Base-by-base conservation (phyloP, 2,888 invertebrate genomes). In the Metacarcinus magister region DNA sequence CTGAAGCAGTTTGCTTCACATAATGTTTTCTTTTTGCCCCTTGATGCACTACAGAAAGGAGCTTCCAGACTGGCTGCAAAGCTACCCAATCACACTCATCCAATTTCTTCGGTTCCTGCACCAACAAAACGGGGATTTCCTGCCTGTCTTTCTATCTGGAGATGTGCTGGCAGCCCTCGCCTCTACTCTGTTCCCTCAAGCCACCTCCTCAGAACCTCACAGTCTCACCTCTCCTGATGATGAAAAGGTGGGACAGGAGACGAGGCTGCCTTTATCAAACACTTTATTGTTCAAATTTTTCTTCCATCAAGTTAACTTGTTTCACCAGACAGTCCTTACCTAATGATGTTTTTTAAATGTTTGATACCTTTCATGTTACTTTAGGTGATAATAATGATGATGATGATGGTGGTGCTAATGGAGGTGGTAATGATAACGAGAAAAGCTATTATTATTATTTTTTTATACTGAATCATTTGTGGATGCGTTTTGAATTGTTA, bases 81-180 rank as follows among this genome's bases (percentile, higher is more conserved):
- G 98, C 94, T 98, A 98, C 97, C 98, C 98, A 2, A 97, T 98
- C 46, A 97, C 98, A 2, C 97, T 98, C 96, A 97, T 98, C 95
- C 98, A 99, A 98, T 99, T 99, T 97, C 98, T 99, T 82, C 99
- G 99, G 97, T 99, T 99, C 97, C 98, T 99, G 28, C 99, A 99
- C 98, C 99, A 99, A 97, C 99, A 99, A 97, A 98, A 99, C 97
- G 98, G 99, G 0, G 99, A 99, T 97, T 99, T 99, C 97, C 98
- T 99, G 98, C 98, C 98, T 13, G 98, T 99, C 23, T 99, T 99
- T 98, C 99, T 99, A 98, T 98, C 98, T 0, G 98, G 98, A 0
- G 99, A 99, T 97, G 99, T 99, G 39, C 98, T 99, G 43, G 98
- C 98, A 19, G 99, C 99, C 0, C 98, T 99, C 95, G 99, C 99